phyloP scores from a whole-genome alignment of 53 echinoderm and acorn worm species.

The Hippasteria phrygiana region DNA sequence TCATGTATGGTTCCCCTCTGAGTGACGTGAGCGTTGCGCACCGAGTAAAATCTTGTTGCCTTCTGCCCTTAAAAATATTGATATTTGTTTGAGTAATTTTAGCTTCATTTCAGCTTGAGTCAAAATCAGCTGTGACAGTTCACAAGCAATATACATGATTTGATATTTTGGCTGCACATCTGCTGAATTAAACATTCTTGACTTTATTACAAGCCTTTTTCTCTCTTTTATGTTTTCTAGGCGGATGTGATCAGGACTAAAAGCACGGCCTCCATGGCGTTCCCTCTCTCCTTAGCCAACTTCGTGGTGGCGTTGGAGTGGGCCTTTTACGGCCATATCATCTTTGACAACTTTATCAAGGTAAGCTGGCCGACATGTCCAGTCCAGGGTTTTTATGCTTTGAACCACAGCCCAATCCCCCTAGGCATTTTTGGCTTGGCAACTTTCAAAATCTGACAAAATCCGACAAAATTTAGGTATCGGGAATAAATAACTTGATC shows the following conservation, averaged over 20 bases:
- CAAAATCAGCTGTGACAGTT: too few species aligned
- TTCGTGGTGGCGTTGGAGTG: slow-evolving; percentile 85
- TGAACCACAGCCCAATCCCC: not conserved
- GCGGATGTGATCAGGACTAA: slow-evolving; percentile 81
- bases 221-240: slow-evolving; percentile 55
- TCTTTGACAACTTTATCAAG: slow-evolving; percentile 75
- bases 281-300: slow-evolving; percentile 79
- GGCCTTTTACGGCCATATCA: slow-evolving; percentile 80
- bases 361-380: slow-evolving; percentile 23
- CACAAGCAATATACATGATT: too few species aligned
- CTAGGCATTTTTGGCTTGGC: too few species aligned
- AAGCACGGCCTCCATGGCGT: slow-evolving; percentile 86
- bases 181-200: not conserved
- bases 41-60: too few species aligned
- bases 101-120: too few species aligned
- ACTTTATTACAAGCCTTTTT: not conserved
- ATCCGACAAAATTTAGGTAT: too few species aligned
- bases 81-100: too few species aligned
- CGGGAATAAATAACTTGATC: too few species aligned
- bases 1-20: slow-evolving; percentile 80
- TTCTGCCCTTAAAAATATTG: too few species aligned
- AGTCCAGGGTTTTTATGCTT: not conserved
- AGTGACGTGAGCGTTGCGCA: too few species aligned
- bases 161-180: not conserved
- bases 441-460: too few species aligned